A percentile compares a stretch with the other conserved stretches of the same genome.
phyloP scores from a whole-genome alignment of 2,113 vertebrate species.

The Oophaga pumilio region DNA sequence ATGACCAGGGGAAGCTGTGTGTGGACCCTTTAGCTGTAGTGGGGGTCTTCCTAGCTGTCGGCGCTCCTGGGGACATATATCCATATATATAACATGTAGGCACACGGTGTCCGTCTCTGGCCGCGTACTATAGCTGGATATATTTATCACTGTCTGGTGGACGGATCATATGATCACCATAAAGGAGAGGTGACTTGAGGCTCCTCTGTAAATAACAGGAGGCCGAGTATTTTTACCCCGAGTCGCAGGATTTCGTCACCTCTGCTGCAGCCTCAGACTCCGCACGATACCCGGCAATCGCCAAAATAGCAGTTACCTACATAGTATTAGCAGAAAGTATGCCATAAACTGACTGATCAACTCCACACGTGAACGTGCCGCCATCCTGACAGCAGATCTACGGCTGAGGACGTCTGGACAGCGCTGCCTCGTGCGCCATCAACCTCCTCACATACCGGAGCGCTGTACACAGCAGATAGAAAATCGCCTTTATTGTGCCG shows the following conservation, averaged over 20 bases:
- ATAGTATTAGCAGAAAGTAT: background rate
- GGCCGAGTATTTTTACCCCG: background rate
- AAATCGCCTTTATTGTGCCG: background rate
- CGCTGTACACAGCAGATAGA: background rate
- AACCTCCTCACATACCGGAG: background rate
- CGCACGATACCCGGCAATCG: background rate
- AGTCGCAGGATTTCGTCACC: background rate
- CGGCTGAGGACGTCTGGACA: too few species aligned
- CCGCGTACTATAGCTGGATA: background rate
- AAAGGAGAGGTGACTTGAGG: slow-evolving; percentile 13
- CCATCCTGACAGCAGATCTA: too few species aligned
- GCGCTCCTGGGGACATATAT: too few species aligned
- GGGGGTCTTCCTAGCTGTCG: too few species aligned
- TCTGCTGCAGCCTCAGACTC: background rate
- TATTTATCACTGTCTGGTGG: background rate
- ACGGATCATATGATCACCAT: slow-evolving; percentile 9
- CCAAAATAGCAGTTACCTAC: background rate
- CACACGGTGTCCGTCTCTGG: background rate
- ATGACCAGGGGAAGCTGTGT: too few species aligned
- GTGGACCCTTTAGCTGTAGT: too few species aligned
- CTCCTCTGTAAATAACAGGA: background rate
- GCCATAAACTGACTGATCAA: too few species aligned
- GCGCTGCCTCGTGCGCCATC: too few species aligned
- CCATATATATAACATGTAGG: background rate
- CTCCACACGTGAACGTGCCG: too few species aligned